phyloP scores from a whole-genome alignment of 1,140 invertebrate species.

The Nymphalis io region DNA sequence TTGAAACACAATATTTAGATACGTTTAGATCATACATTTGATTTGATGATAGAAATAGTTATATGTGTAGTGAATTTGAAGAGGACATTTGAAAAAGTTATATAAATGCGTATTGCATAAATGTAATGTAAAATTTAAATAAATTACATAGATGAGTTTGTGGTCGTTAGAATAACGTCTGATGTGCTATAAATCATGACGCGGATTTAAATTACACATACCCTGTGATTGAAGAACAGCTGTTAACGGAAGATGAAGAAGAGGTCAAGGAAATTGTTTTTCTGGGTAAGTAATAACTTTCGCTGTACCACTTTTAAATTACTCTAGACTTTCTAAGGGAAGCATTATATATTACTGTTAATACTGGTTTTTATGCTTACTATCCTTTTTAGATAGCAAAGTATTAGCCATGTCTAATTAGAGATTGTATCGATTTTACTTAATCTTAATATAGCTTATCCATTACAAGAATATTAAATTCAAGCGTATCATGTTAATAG shows the following conservation, averaged over 20 bases:
- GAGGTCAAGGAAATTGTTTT: conserved; percentile 3
- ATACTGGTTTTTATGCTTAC: background rate
- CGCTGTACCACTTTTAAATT: background rate
- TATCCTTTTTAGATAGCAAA: no score
- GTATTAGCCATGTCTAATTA: no score
- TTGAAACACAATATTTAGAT: no score
- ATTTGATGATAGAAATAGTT: background rate
- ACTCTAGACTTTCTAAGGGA: background rate
- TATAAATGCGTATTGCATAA: background rate
- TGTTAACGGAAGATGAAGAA: conserved; percentile 1
- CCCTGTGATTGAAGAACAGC: background rate
- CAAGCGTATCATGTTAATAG: no score
- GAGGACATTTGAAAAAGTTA: background rate
- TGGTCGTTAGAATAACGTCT: background rate
- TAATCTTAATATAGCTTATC: no score
- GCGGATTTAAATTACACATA: background rate
- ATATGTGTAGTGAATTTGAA: background rate
- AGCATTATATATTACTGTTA: background rate
- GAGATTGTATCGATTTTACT: no score
- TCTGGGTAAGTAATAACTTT: conserved; percentile 12
- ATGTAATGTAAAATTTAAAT: background rate
- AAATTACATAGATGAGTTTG: background rate
- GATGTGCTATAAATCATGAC: background rate
- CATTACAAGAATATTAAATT: no score
- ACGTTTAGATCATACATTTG: no score